Conservation (phyloP, 1,140 invertebrate genomes). For the Tetragonula clypearis region DNA sequence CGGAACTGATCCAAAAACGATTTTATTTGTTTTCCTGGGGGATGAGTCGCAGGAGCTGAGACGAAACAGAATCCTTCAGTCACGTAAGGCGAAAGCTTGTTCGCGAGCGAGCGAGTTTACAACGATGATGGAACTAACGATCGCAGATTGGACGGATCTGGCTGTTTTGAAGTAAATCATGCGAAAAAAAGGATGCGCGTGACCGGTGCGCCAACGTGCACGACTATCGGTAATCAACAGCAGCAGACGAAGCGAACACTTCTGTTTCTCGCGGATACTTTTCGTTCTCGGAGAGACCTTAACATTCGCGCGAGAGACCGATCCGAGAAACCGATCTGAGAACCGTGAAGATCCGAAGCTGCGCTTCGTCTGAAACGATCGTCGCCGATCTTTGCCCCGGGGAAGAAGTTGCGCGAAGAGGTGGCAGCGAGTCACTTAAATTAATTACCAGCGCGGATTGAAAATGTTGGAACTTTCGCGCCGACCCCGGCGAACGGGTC, state of each 20-base stretch:
- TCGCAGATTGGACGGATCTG: background rate
- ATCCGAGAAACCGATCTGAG: background rate
- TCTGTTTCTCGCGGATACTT: background rate
- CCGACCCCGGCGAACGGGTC: background rate
- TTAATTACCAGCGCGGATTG: constrained; percentile 46
- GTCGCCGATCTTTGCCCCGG: background rate
- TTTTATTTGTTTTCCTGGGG: background rate
- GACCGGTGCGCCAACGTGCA: constrained; percentile 5
- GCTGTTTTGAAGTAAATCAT: background rate
- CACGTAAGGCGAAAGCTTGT: background rate
- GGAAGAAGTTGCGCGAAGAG: constrained; percentile 40
- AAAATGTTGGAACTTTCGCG: constrained; percentile 29
- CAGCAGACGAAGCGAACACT: background rate
- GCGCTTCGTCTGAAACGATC: background rate
- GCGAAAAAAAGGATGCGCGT: background rate
- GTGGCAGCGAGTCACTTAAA: constrained; percentile 29
- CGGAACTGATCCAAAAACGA: background rate
- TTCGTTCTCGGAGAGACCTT: constrained; percentile 11
- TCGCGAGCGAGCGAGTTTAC: constrained; percentile 24
- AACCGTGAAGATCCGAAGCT: constrained; percentile 19
- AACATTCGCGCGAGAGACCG: constrained; percentile 32
- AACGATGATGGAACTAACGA: constrained; percentile 3
- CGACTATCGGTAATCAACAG: background rate
- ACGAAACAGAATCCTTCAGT: background rate
- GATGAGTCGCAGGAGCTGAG: background rate